Conservation (phyloP, 2,113 vertebrate species). For the Myodes glareolus region DNA sequence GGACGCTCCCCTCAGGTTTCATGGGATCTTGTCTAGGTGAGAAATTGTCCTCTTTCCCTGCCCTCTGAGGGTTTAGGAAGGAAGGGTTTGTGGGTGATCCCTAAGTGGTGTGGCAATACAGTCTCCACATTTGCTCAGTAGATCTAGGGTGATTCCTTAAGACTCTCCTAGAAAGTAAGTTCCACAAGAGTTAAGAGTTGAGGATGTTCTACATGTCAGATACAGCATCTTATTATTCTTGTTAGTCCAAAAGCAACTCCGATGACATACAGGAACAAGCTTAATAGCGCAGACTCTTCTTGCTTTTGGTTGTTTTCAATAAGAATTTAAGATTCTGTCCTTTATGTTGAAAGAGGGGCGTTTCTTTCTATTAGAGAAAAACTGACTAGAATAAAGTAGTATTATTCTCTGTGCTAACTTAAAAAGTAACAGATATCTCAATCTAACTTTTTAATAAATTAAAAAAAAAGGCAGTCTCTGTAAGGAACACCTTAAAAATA, state of each 20-base stretch:
- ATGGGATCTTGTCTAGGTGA: conserved; percentile 60
- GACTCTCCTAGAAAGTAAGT: conserved; percentile 63
- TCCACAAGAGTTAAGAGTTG: background rate
- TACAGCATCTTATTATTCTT: conserved; percentile 34
- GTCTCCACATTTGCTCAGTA: conserved; percentile 67
- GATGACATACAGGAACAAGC: background rate
- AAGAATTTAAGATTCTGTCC: background rate
- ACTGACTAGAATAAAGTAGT: background rate
- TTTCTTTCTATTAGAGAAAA: conserved; percentile 19
- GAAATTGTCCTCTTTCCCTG: conserved; percentile 60
- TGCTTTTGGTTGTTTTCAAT: background rate
- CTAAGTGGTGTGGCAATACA: conserved; percentile 56
- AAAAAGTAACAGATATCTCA: too few species aligned
- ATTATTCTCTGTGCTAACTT: too few species aligned
- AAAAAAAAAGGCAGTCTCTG: too few species aligned
- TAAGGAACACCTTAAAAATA: too few species aligned
- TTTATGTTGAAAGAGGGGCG: background rate
- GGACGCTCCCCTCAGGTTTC: conserved; percentile 27
- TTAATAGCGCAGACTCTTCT: conserved; percentile 18
- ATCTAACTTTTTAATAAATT: too few species aligned
- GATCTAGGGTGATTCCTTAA: conserved; percentile 65
- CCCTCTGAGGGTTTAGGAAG: conserved; percentile 60
- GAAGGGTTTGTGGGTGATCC: conserved; percentile 70
- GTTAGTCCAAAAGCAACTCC: conserved; percentile 6
- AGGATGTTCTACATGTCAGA: background rate